phyloP scores from a whole-genome alignment of 1,140 invertebrate genomes.

The Orchesella cincta region DNA sequence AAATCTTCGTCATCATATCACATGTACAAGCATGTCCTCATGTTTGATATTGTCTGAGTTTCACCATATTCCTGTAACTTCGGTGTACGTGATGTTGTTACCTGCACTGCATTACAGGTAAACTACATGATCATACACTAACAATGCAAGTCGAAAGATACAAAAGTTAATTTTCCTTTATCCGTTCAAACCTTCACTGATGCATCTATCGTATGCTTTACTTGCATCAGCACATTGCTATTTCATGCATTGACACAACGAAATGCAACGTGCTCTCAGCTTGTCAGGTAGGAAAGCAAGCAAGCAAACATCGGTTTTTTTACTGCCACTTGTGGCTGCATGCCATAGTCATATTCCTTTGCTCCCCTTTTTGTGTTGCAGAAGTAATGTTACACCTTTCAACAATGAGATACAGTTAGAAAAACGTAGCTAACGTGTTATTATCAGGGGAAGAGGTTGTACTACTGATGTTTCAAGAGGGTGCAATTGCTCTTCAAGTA shows the following conservation, averaged over 20 bases:
- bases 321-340: not conserved
- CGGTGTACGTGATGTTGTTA: not conserved
- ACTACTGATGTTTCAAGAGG: too few species aligned
- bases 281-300: too few species aligned
- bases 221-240: too few species aligned
- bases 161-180: not conserved
- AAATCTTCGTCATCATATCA: too few species aligned
- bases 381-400: not conserved
- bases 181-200: not conserved
- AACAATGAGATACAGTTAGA: conserved; percentile 15
- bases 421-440: too few species aligned
- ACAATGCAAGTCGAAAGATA: too few species aligned
- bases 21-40: not conserved
- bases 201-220: too few species aligned
- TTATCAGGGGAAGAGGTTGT: too few species aligned
- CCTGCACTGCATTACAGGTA: not conserved
- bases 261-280: too few species aligned
- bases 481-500: too few species aligned
- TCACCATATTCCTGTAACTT: conserved; percentile 23
- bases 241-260: too few species aligned
- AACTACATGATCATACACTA: not conserved
- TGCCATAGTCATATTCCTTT: too few species aligned
- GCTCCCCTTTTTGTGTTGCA: not conserved
- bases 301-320: not conserved
- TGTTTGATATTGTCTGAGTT: not conserved